Conservation (phyloP, 2,888 invertebrate species). For the Drosophila kambysellisi region DNA sequence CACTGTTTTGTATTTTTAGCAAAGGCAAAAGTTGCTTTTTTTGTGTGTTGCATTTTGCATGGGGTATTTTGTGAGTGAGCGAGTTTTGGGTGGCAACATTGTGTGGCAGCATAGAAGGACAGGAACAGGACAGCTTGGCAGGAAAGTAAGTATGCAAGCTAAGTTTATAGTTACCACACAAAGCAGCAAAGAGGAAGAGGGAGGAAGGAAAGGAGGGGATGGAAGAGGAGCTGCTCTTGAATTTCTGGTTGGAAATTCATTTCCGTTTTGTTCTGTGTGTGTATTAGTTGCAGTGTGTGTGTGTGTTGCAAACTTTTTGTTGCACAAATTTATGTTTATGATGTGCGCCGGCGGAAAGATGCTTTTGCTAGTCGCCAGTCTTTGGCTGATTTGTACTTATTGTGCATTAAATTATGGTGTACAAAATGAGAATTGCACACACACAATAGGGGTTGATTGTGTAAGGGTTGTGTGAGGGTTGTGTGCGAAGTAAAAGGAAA, state of each 20-base stretch:
- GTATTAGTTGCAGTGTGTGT: constrained; percentile 8
- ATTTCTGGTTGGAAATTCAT: constrained; percentile 75
- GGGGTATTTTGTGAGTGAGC: constrained; percentile 28
- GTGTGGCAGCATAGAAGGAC: constrained; percentile 54
- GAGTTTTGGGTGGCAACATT: constrained; percentile 51
- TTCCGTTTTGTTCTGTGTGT: constrained; percentile 66
- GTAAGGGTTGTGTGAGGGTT: not conserved
- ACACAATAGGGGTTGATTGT: constrained; percentile 11
- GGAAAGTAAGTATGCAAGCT: constrained; percentile 66
- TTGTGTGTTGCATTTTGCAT: constrained; percentile 71
- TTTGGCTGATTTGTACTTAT: constrained; percentile 72
- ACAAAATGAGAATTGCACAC: constrained; percentile 17
- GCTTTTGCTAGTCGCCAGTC: constrained; percentile 61
- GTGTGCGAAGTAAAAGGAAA: constrained; percentile 9
- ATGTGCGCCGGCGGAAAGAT: constrained; percentile 71
- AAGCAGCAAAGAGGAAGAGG: constrained; percentile 40
- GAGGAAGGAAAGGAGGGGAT: not conserved
- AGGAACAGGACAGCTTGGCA: constrained; percentile 52
- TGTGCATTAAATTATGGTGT: constrained; percentile 62
- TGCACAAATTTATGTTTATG: constrained; percentile 72
- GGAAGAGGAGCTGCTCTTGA: constrained; percentile 48
- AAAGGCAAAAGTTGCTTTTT: constrained; percentile 53
- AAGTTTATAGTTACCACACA: constrained; percentile 68
- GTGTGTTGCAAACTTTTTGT: constrained; percentile 54
- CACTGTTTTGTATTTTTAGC: constrained; percentile 59